A percentile compares a stretch with the other conserved stretches of the same genome.
Conservation (phyloP, 1,140 invertebrate genomes). For the Saccostrea glomerata region DNA sequence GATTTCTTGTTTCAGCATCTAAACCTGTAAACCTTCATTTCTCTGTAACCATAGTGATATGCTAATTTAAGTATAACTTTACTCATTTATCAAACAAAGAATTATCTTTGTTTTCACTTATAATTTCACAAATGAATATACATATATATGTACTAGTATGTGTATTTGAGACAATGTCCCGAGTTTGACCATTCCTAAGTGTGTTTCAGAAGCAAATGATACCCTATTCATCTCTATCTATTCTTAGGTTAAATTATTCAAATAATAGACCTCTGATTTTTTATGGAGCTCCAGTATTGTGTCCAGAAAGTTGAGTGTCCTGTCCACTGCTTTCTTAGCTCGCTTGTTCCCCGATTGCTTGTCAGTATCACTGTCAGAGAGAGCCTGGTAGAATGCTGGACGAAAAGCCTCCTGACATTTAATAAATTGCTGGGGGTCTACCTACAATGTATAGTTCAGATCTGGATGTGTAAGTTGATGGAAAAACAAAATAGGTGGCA, state of each 20-base stretch:
- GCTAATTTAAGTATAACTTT: no score
- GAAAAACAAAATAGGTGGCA: not conserved
- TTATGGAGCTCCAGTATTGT: slow-evolving; percentile 66
- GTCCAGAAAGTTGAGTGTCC: slow-evolving; percentile 74
- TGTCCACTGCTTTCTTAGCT: slow-evolving; percentile 82
- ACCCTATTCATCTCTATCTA: not conserved
- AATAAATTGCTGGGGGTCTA: slow-evolving; percentile 86
- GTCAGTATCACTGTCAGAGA: slow-evolving; percentile 90
- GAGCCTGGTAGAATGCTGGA: slow-evolving; percentile 88
- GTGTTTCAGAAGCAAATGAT: not conserved
- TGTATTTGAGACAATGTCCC: no score
- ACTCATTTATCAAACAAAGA: no score
- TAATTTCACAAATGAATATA: not conserved
- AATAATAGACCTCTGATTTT: slow-evolving; percentile 67
- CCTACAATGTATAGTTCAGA: slow-evolving; percentile 61
- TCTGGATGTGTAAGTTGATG: not conserved
- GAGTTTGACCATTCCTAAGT: no score
- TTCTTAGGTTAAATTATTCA: not conserved
- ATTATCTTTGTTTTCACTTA: no score
- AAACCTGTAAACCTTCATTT: no score
- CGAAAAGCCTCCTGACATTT: slow-evolving; percentile 86
- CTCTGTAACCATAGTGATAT: no score
- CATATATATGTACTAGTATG: not conserved
- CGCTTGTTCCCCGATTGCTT: slow-evolving; percentile 84
- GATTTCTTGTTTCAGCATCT: not conserved